phyloP scores from a whole-genome alignment of 2,888 invertebrate genomes.

The Dolichomitus sp. region DNA sequence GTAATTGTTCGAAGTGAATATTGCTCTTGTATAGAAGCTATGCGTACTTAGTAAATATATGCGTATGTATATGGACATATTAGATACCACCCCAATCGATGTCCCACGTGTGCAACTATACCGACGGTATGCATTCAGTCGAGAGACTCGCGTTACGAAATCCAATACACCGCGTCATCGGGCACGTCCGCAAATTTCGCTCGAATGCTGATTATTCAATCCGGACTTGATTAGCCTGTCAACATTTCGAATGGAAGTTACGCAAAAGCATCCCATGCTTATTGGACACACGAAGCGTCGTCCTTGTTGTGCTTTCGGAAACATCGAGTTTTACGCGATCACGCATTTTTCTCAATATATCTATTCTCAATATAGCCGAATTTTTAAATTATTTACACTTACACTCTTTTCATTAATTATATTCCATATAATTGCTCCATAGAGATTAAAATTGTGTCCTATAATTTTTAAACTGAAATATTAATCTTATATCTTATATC shows the following conservation, averaged over 20 bases:
- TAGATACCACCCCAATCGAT: background rate
- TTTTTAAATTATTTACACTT: too few species aligned
- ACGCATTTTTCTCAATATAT: background rate
- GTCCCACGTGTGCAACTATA: slow-evolving; percentile 16
- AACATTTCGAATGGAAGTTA: background rate
- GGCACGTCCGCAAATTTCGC: slow-evolving; percentile 9
- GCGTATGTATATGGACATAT: slow-evolving; percentile 1
- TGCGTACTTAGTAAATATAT: background rate
- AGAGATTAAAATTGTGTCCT: too few species aligned
- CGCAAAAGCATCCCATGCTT: background rate
- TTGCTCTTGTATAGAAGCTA: slow-evolving; percentile 1
- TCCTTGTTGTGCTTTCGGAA: background rate
- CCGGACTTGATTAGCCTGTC: slow-evolving; percentile 9
- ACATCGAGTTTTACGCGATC: background rate
- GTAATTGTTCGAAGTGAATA: slow-evolving; percentile 6
- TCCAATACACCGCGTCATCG: slow-evolving; percentile 19
- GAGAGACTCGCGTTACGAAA: slow-evolving; percentile 18
- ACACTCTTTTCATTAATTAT: too few species aligned
- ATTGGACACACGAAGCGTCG: background rate
- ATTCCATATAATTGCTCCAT: too few species aligned
- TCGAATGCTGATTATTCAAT: slow-evolving; percentile 19
- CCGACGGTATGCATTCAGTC: slow-evolving; percentile 1
- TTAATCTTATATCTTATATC: too few species aligned
- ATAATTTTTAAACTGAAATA: too few species aligned
- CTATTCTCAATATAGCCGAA: background rate